Percentiles rank a stretch among this genome's conserved stretches.
These are phyloP conservation scores for Phortica okadai DNA, from an alignment of 2,888 invertebrate genomes.

Conservation along the genomic window DNA sequence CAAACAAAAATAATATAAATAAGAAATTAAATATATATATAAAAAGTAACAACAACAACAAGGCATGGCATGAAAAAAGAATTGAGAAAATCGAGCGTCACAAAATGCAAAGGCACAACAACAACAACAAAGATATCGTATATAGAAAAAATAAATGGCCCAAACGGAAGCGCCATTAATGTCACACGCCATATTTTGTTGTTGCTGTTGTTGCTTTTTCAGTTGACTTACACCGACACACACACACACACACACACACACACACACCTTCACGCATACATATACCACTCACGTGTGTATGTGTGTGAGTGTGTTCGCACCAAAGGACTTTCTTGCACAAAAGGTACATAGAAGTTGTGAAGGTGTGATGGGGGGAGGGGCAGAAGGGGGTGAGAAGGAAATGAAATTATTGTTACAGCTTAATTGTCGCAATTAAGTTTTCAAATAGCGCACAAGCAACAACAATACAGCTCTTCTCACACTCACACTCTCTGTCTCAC, in stretches of 20 bases:
- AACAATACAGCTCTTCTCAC: too few species aligned
- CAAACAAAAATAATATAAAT: too few species aligned
- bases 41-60: neutral
- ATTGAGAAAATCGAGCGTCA: neutral
- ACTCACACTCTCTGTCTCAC: too few species aligned
- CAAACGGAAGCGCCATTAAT: constrained; percentile 37
- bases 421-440: constrained; percentile 67
- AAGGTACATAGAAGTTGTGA: neutral
- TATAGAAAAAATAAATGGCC: constrained; percentile 29
- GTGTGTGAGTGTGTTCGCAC: neutral
- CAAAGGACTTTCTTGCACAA: neutral
- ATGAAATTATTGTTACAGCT: constrained; percentile 63
- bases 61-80: neutral
- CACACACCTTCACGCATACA: neutral
- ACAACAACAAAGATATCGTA: neutral
- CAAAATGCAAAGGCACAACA: constrained; percentile 6
- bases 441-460: constrained; percentile 14
- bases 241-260: too few species aligned
- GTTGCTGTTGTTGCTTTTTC: neutral
- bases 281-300: neutral
- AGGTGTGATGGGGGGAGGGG: too few species aligned
- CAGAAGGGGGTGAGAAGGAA: neutral
- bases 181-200: constrained; percentile 36
- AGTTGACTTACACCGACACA: neutral
- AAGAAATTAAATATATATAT: too few species aligned